Conservation (phyloP, 2,113 vertebrate genomes). For the Balaenoptera acutorostrata region DNA sequence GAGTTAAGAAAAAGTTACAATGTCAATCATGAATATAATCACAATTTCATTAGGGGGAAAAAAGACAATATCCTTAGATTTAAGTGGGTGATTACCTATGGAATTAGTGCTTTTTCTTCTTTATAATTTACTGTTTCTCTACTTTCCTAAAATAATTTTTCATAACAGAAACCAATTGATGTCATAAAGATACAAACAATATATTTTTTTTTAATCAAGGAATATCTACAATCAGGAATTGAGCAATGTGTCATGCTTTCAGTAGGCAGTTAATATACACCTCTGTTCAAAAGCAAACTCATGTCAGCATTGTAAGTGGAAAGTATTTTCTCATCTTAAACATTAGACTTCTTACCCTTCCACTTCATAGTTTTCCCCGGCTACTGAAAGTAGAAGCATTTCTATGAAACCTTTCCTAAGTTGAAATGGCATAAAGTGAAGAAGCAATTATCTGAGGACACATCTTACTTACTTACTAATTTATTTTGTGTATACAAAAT, state of each 20-base stretch:
- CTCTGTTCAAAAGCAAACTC: background rate
- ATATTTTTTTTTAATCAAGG: background rate
- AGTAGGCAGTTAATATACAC: background rate
- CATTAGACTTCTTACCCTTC: background rate
- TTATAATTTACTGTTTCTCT: background rate
- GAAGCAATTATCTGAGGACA: background rate
- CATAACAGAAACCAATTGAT: background rate
- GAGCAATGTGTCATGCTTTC: background rate
- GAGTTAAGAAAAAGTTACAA: background rate
- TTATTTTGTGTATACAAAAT: too few species aligned
- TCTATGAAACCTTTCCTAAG: background rate
- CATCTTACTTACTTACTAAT: background rate
- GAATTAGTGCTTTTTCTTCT: background rate
- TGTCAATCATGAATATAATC: background rate
- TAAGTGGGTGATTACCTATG: background rate
- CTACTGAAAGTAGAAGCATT: background rate
- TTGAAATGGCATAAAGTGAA: background rate
- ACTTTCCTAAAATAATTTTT: slow-evolving; percentile 1
- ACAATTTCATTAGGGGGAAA: background rate
- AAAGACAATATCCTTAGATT: background rate
- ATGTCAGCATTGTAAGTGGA: background rate
- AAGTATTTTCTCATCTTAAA: background rate
- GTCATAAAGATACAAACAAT: background rate
- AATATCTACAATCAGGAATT: background rate
- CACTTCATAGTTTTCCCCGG: background rate